Percentiles rank a stretch among this genome's conserved stretches.
Conservation (phyloP, 2,888 invertebrate species). For the Carpatolechia fugitivella region DNA sequence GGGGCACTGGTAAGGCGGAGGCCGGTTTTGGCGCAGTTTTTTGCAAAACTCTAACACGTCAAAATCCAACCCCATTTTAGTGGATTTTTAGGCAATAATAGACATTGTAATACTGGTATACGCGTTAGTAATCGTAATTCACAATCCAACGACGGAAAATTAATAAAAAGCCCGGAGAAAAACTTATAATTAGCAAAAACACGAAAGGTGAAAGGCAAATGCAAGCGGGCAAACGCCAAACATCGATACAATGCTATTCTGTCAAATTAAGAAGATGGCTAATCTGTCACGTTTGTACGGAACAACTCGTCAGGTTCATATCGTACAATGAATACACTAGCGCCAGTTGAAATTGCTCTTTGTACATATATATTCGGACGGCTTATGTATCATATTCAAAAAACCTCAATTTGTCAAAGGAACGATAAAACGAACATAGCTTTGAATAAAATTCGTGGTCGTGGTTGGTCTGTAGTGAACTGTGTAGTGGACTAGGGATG, state of each 20-base stretch:
- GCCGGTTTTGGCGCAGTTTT: constrained; percentile 87
- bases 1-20: constrained; percentile 93
- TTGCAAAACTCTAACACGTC: constrained; percentile 92
- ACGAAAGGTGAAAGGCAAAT: constrained; percentile 2
- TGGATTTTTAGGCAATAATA: not conserved
- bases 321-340: not conserved
- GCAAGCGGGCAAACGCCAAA: constrained; percentile 4
- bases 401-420: too few relatives aligned
- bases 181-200: not conserved
- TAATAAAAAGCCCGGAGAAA: constrained; percentile 10
- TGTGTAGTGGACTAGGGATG: too few relatives aligned
- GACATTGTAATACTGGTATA: not conserved
- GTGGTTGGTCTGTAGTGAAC: too few relatives aligned
- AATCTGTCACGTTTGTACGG: not conserved
- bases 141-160: constrained; percentile 5
- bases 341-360: not conserved
- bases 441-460: too few relatives aligned
- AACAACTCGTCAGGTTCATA: not conserved
- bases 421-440: too few relatives aligned
- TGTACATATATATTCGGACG: not conserved
- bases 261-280: not conserved
- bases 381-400: not conserved
- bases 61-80: constrained; percentile 88
- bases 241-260: not conserved
- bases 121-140: not conserved